Evolutionary conservation across 2,888 invertebrate species (phyloP), one percentile per base, ranked within the genome.

Genomic region (Latrodectus hesperus): DNA sequence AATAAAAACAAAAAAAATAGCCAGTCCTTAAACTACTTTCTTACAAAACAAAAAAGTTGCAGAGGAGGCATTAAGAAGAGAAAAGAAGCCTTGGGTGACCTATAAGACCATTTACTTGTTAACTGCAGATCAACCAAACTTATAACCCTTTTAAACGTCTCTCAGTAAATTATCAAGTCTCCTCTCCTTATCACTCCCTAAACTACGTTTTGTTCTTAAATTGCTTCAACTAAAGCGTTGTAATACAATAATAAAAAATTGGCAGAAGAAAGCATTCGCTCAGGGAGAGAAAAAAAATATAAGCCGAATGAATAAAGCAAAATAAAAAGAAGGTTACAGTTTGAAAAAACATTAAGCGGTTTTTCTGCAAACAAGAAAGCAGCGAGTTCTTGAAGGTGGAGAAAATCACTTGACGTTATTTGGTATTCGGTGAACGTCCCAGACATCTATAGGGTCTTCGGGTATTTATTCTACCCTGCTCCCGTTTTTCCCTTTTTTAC

Each of bases 321-420:
- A 55, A 81, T 52, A 52, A 84, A 22, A 73, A 79, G 72, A 81
- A 87, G 80, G 86, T 81, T 87, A 81, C 86, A 86, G 86, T 86
- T 86, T 86, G 86, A 86, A 86, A 86, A 86, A 86, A 86, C 86
- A 86, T 86, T 86, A 86, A 86, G 86, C 86, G 86, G 86, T 86
- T 86, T 85, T 86, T 86, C 81, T 86, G 86, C 86, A 86, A 86
- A 86, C 86, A 86, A 86, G 86, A 86, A 76, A 71, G 65, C 72
- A 73, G 77, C 52, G 75, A 83, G 83, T 76, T 83, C 84, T 85
- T 52, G 67, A 67, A 81, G 80, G 86, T 86, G 81, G 75, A 86
- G 86, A 86, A 86, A 86, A 86, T 86, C 86, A 86, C 86, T 86
- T 86, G 86, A 86, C 86, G 80, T 86, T 81, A 86, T 86, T 86